phyloP scores from a whole-genome alignment of 37 sponge, comb jelly and placozoan genomes.

The Beroe forskalii region DNA sequence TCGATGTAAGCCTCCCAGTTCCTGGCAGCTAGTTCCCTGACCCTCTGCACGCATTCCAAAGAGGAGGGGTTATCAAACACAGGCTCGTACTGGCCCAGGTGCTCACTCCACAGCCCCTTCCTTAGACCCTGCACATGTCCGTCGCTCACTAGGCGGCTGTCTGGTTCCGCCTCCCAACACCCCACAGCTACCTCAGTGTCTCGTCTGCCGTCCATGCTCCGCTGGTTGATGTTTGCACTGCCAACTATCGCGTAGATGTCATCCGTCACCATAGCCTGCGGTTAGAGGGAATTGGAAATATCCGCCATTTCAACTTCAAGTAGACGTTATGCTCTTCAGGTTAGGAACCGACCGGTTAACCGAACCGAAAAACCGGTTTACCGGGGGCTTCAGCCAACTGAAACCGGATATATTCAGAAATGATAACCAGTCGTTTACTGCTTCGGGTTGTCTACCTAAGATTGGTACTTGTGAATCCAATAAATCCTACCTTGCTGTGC shows the following conservation, averaged over 20 bases:
- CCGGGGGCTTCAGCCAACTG: too few species aligned
- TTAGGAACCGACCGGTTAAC: too few species aligned
- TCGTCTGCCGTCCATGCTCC: constrained; percentile 51
- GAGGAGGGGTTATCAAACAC: constrained; percentile 17
- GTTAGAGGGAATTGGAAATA: too few species aligned
- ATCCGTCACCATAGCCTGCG: constrained; percentile 52
- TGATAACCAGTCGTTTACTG: too few species aligned
- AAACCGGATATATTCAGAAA: too few species aligned
- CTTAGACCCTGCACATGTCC: constrained; percentile 61
- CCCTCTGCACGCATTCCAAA: constrained; percentile 31
- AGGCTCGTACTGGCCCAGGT: constrained; percentile 31
- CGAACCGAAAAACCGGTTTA: too few species aligned
- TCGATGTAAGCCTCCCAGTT: constrained; percentile 37
- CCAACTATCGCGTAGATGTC: constrained; percentile 55
- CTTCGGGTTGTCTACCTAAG: too few species aligned
- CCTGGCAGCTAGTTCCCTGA: not conserved
- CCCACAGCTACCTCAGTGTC: constrained; percentile 46
- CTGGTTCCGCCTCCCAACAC: not conserved
- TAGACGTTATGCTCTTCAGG: too few species aligned
- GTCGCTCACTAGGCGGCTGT: not conserved
- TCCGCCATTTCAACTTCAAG: too few species aligned
- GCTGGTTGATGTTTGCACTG: constrained; percentile 61
- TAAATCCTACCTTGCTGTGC: constrained; percentile 47
- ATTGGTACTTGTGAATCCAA: too few species aligned
- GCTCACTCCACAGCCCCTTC: constrained; percentile 51